These are phyloP conservation scores for Pseudococcus jackbeardsleyi DNA, from an alignment of 2,888 invertebrate species.

Conservation along the genomic window DNA sequence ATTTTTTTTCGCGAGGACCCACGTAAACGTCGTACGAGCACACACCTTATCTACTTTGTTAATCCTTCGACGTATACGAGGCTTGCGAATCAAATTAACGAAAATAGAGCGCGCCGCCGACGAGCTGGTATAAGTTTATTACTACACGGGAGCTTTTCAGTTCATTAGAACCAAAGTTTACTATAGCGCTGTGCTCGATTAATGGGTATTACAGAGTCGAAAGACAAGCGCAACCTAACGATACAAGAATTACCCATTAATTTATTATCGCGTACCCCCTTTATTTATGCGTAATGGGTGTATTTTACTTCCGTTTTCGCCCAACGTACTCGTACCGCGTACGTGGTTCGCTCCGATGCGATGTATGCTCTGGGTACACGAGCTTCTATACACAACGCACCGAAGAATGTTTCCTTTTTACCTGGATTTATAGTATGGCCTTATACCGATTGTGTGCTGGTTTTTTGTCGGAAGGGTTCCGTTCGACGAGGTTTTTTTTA, in stretches of 20 bases:
- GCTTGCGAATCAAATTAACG: constrained; percentile 38
- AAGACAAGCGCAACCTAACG: constrained; percentile 64
- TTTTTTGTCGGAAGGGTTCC: background rate
- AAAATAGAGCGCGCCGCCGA: constrained; percentile 6
- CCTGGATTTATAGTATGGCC: background rate
- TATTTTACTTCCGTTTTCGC: constrained; percentile 60
- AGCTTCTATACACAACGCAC: background rate
- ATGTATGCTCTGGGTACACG: background rate
- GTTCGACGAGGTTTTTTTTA: background rate
- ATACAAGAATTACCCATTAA: constrained; percentile 65
- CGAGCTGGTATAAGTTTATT: constrained; percentile 37
- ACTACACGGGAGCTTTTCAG: constrained; percentile 53
- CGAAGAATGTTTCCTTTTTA: constrained; percentile 37
- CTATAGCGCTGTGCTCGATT: constrained; percentile 61
- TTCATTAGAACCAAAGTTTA: constrained; percentile 64
- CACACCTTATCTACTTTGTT: background rate
- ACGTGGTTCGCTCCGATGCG: background rate
- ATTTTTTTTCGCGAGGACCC: background rate
- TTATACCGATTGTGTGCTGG: background rate
- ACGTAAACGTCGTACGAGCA: background rate
- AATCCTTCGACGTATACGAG: background rate
- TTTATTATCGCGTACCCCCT: constrained; percentile 61
- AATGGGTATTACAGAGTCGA: constrained; percentile 64
- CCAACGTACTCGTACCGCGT: too few relatives aligned
- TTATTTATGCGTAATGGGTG: constrained; percentile 47